Evolutionary conservation across 2,113 vertebrate species (phyloP).

Genomic region (Maccullochella peelii): DNA sequence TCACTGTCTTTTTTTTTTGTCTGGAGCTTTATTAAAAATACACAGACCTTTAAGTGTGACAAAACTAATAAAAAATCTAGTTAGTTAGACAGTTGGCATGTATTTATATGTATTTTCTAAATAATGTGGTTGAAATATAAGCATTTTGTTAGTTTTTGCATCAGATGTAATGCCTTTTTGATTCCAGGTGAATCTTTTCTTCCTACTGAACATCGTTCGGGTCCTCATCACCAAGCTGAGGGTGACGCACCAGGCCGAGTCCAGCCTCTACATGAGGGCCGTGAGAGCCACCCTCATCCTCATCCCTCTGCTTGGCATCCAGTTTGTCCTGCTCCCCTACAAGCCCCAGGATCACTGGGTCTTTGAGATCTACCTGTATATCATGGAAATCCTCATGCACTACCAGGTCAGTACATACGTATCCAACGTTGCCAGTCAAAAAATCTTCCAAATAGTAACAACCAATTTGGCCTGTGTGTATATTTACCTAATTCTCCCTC

Average conservation of each 20-base stretch:
- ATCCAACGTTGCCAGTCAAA: background rate
- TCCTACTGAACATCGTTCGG: constrained; percentile 95
- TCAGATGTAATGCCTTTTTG: background rate
- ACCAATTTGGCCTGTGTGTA: background rate
- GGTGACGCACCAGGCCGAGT: constrained; percentile 96
- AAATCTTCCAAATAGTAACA: background rate
- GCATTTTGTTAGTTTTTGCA: background rate
- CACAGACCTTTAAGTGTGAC: too few relatives aligned
- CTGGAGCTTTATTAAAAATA: too few relatives aligned
- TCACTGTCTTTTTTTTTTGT: too few relatives aligned
- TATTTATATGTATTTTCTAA: too few relatives aligned
- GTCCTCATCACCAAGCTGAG: constrained; percentile 97
- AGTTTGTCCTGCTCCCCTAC: constrained; percentile 93
- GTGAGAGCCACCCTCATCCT: constrained; percentile 96
- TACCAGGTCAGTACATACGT: constrained; percentile 88
- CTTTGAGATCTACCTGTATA: constrained; percentile 90
- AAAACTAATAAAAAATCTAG: too few relatives aligned
- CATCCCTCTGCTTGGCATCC: constrained; percentile 95
- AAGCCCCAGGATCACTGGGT: constrained; percentile 87
- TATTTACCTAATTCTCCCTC: too few relatives aligned
- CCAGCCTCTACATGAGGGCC: constrained; percentile 97
- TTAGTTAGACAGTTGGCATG: too few relatives aligned
- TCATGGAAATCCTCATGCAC: constrained; percentile 94
- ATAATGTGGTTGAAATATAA: background rate
- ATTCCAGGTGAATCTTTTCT: constrained; percentile 95